Evolutionary conservation across 2,888 invertebrate genomes (phyloP).

Genomic region (Schizotus pectinicornis): DNA sequence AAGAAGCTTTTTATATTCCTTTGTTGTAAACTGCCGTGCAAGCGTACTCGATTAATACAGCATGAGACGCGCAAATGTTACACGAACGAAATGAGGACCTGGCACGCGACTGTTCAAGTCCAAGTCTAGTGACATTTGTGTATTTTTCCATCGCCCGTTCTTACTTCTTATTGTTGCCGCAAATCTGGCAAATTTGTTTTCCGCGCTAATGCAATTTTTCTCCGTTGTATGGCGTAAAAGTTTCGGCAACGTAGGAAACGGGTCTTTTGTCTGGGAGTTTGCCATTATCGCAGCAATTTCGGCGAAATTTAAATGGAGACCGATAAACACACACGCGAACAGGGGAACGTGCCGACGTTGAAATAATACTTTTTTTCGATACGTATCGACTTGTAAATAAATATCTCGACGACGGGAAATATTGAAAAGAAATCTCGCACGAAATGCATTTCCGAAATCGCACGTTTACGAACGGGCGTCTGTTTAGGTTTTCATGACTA

Average conservation of each 20-base stretch:
- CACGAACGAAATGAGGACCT: slow-evolving; percentile 27
- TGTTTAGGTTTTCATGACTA: slow-evolving; percentile 12
- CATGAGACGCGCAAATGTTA: slow-evolving; percentile 32
- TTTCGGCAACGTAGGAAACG: slow-evolving; percentile 3
- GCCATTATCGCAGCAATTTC: slow-evolving; percentile 1
- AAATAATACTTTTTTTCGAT: background rate
- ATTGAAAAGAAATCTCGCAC: too few relatives aligned
- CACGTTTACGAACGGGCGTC: background rate
- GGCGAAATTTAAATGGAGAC: background rate
- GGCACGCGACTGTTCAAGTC: slow-evolving; percentile 25
- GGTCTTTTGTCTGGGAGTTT: slow-evolving; percentile 2
- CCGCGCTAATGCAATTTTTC: slow-evolving; percentile 4
- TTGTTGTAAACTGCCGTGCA: slow-evolving; percentile 30
- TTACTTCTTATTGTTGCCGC: slow-evolving; percentile 15
- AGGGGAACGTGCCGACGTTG: background rate
- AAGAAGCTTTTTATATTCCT: slow-evolving; percentile 29
- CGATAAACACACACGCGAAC: background rate
- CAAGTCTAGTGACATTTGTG: slow-evolving; percentile 22
- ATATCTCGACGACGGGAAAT: too few relatives aligned
- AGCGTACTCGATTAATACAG: slow-evolving; percentile 31
- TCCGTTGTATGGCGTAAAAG: slow-evolving; percentile 2
- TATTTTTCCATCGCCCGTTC: slow-evolving; percentile 7
- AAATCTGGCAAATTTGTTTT: slow-evolving; percentile 17
- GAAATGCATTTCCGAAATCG: background rate
- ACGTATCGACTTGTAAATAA: background rate